Percentiles rank a stretch among this genome's conserved stretches.
phyloP scores from a whole-genome alignment of 2,797 vertebrate species.

The Sardinella longiceps region DNA sequence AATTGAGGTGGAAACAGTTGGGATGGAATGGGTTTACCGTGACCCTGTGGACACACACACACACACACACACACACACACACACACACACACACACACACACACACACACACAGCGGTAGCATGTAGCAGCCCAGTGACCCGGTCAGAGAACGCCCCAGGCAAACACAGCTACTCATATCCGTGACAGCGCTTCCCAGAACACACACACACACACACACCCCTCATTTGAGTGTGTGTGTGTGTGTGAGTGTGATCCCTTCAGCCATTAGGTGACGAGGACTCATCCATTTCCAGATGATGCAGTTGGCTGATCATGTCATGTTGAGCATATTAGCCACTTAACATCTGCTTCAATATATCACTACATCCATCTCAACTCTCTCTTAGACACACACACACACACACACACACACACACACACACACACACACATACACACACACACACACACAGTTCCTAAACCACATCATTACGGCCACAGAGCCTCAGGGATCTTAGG shows the following conservation, averaged over 20 bases:
- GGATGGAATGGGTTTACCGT: neutral
- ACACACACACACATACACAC: too few species aligned
- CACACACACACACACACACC: neutral
- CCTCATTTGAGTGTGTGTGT: neutral
- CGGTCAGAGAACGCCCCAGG: slow-evolving; percentile 2
- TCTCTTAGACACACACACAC: too few species aligned
- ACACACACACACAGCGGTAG: neutral
- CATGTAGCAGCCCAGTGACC: neutral
- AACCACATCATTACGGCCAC: too few species aligned
- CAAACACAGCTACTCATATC: neutral
- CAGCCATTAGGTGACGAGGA: neutral
- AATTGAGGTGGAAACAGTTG: slow-evolving; percentile 6
- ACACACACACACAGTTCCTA: too few species aligned
- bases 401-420: too few species aligned
- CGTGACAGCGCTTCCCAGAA: neutral
- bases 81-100: too few species aligned
- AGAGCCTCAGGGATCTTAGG: too few species aligned
- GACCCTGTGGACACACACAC: neutral
- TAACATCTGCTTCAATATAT: neutral
- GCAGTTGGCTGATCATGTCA: neutral
- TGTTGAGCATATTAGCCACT: neutral
- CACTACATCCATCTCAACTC: neutral
- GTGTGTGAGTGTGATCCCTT: slow-evolving; percentile 9
- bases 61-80: too few species aligned
- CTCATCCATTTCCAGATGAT: neutral